Conservation (phyloP, 2,113 vertebrate species). For the Seriola rivoliana region DNA sequence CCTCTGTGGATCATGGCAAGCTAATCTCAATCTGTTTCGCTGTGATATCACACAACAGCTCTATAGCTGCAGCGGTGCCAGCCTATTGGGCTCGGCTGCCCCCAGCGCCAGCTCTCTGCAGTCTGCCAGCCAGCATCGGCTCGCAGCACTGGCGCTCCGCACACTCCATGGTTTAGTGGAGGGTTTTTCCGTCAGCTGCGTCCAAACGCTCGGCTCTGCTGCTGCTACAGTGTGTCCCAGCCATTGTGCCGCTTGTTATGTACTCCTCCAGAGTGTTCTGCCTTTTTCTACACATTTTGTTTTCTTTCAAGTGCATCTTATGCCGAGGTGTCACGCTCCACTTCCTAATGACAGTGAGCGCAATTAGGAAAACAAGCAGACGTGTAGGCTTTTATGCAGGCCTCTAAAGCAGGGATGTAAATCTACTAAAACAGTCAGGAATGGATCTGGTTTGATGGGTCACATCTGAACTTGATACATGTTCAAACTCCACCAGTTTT, state of each 20-base stretch:
- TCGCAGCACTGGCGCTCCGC: constrained; percentile 25
- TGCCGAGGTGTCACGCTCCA: constrained; percentile 5
- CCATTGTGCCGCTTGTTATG: constrained; percentile 12
- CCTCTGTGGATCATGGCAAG: constrained; percentile 72
- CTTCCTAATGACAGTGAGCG: background rate
- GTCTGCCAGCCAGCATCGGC: constrained; percentile 52
- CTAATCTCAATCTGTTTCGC: constrained; percentile 84
- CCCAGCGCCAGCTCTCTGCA: constrained; percentile 34
- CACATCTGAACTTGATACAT: constrained; percentile 3
- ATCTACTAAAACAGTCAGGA: background rate
- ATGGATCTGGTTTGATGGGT: constrained; percentile 15
- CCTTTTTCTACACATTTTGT: constrained; percentile 13
- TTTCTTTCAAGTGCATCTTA: constrained; percentile 13
- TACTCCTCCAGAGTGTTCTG: background rate
- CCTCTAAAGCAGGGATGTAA: too few relatives aligned
- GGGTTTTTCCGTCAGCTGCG: constrained; percentile 37
- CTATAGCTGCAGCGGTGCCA: constrained; percentile 64
- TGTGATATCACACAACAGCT: constrained; percentile 79
- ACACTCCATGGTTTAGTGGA: constrained; percentile 30
- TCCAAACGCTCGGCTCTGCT: constrained; percentile 43
- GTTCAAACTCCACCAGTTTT: background rate
- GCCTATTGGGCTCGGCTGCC: constrained; percentile 57
- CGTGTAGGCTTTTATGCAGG: background rate
- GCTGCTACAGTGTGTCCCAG: constrained; percentile 1
- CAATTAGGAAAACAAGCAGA: background rate